Percentiles rank a stretch among this genome's conserved stretches.
Evolutionary conservation across 2,888 invertebrate species (phyloP).

Genomic region (Drosophila recens): DNA sequence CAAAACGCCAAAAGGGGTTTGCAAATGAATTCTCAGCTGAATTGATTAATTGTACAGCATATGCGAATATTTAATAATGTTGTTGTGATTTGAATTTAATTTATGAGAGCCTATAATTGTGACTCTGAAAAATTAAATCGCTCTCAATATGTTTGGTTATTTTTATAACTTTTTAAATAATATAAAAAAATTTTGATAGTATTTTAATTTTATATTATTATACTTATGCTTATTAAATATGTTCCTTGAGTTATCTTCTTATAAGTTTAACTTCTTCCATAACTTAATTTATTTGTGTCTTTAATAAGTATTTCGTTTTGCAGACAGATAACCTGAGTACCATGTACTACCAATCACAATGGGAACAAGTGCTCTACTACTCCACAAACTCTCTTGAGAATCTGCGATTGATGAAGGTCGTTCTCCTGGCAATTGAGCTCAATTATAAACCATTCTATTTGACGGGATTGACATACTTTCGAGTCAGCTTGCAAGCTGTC

Average conservation of each 20-base stretch:
- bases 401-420: slow-evolving; percentile 69
- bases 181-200: no score
- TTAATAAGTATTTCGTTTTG: background rate
- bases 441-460: slow-evolving; percentile 69
- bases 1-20: no score
- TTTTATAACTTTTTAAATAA: no score
- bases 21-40: background rate
- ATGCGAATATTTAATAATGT: background rate
- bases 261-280: no score
- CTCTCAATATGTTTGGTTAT: background rate
- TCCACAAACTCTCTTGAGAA: slow-evolving; percentile 67
- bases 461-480: slow-evolving; percentile 76
- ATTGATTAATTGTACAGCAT: background rate
- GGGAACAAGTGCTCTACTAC: slow-evolving; percentile 70
- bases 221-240: no score
- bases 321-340: slow-evolving; percentile 74
- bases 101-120: background rate
- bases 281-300: background rate
- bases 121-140: background rate
- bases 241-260: background rate
- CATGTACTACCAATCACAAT: slow-evolving; percentile 74
- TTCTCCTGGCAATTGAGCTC: slow-evolving; percentile 67
- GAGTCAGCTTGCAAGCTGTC: slow-evolving; percentile 69
- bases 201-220: no score
- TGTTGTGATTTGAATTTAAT: background rate